Evolutionary conservation across 2,113 vertebrate genomes (phyloP), one percentile per base, ranked within the genome.

Genomic region (Hypanus sabinus): DNA sequence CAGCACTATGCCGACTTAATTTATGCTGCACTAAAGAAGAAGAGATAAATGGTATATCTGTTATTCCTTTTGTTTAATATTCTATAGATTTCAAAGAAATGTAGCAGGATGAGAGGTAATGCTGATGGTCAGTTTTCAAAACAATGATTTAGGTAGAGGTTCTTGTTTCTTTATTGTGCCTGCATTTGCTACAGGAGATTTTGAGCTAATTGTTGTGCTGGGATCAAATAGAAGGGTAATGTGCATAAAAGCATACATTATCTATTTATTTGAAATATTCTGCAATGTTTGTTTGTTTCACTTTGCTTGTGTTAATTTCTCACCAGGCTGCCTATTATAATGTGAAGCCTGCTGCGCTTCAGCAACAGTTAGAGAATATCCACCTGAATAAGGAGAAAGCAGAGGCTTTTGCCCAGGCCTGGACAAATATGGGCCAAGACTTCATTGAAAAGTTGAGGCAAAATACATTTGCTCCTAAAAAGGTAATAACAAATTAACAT

Each of bases 241-340:
- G 57, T 85, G 46, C 22, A 57, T 57, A 24, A 10, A 30, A 57
- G 27, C 60, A 46, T 12, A 30, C 11, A 11, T 85, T 38, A 81
- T 3, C 5, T 27, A 30, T 85, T 85, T 85, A 9, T 55, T 46
- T 83, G 46, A 57, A 57, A 85, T 2, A 6, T 57, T 60, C 3
- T 60, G 22, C 27, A 85, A 85, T 55, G 36, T 85, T 7, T 22
- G n/a, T 87, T 88, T 22, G n/a, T 87, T 88, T 90, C 22, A 94
- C 94, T 93, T 95, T 79, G 18, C 65, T 94, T 94, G 0, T 93
- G 3, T 62, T 38, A n/a, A 94, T 55, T 68, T 87, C 73, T 94
- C 94, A 93, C 57, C 83, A 99, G 99, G 98, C 98, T 3, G 98
- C 98, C 18, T 98, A 99, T 96, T 98, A 99, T 95, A 98, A 97